A percentile compares a stretch with the other conserved stretches of the same genome.
phyloP scores from a whole-genome alignment of 2,113 vertebrate genomes.

The Phalacrocorax pelagicus region DNA sequence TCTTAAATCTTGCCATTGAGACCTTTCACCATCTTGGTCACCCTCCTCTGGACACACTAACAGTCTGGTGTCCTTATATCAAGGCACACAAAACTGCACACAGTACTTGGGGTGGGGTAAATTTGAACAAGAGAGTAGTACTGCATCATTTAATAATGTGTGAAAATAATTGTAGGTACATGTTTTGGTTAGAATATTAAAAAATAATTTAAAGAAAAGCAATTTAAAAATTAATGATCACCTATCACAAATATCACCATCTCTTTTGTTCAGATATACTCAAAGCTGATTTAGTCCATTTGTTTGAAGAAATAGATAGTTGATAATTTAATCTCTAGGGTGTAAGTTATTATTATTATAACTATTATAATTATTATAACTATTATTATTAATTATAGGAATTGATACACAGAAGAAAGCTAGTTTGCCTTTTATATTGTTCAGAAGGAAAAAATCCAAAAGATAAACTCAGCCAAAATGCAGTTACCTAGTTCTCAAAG shows the following conservation, averaged over 20 bases:
- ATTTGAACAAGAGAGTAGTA: not conserved
- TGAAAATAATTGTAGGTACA: not conserved
- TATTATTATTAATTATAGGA: not conserved
- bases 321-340: not conserved
- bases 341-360: not conserved
- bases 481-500: not conserved
- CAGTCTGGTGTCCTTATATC: not conserved
- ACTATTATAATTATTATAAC: too few species aligned
- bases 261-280: not conserved
- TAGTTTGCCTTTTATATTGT: not conserved
- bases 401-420: not conserved
- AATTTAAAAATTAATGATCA: not conserved
- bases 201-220: not conserved
- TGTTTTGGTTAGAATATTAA: not conserved
- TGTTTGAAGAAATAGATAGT: not conserved
- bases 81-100: not conserved
- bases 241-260: not conserved
- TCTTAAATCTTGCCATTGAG: accelerated
- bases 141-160: not conserved
- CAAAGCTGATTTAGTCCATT: not conserved
- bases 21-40: not conserved
- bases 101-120: accelerated
- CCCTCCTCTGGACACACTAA: not conserved
- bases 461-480: not conserved
- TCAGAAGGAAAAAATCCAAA: not conserved